Base-by-base conservation (phyloP, 2,797 vertebrate species). In the Tamandua tetradactyla region DNA sequence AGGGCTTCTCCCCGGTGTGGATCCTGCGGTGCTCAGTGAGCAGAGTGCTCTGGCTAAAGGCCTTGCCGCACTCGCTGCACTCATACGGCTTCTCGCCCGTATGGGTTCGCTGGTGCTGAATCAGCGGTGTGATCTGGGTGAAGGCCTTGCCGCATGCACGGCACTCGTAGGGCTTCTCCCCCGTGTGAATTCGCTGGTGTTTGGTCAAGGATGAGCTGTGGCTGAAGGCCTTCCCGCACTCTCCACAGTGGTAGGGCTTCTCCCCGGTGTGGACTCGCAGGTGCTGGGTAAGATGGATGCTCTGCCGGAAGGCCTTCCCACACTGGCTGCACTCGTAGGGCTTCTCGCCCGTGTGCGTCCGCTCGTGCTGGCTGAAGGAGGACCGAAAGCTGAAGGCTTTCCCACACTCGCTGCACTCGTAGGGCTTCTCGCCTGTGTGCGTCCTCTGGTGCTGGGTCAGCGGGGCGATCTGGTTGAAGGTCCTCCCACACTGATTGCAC, bases 331-430 rank as follows among this genome's bases (percentile, higher is more conserved):
- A 96, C 14, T n/a, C 71, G 0, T 89, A 96, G 4, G 93, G 88
- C 52, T 96, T 93, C 69, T 95, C 88, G 0, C 91, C 88, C 2
- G 91, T 95, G 79, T 96, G 93, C 1, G 76, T 96, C 9, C 89
- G 62, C 92, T 87, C 76, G 0, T 96, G 96, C 7, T 95, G 82
- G 40, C 78, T 96, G 78, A 90, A 92, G 55, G 96, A 90, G 0
- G 89, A 92, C 30, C 92, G 64, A 22, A 92, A 93, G 23, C 92
- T 95, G 68, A 96, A 96, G 27, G 89, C 27, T 30, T 96, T 96
- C 14, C 92, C 89, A n/a, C 92, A 91, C 20, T 96, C 27, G 0
- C 68, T 9, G 44, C 95, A 96, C 10, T 18, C 52, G 0, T 80
- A 95, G 15, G 95, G 86, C 72, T 87, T 96, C 76, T 90, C 86